Conservation (phyloP, 2,797 vertebrate species). For the Falco naumanni region DNA sequence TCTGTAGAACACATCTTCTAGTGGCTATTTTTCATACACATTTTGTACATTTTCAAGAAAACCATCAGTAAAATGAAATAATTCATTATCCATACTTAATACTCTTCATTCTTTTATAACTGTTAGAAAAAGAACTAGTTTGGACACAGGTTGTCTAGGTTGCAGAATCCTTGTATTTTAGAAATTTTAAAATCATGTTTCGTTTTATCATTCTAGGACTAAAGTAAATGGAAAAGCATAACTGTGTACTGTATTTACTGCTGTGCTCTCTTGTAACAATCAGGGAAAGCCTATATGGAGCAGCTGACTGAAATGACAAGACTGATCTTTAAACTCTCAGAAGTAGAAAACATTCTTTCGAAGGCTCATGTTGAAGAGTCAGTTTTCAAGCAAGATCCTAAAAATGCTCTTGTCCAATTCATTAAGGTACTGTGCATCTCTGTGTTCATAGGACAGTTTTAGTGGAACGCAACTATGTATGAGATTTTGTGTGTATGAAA, state of each 20-base stretch:
- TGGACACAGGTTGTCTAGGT: background rate
- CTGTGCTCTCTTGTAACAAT: constrained; percentile 49
- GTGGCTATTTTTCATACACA: background rate
- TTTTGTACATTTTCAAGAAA: constrained; percentile 21
- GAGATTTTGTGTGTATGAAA: background rate
- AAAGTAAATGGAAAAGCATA: background rate
- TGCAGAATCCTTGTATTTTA: background rate
- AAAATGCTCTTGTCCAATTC: constrained; percentile 84
- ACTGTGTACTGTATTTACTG: constrained; percentile 11
- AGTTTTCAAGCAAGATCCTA: constrained; percentile 79
- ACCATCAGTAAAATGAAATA: background rate
- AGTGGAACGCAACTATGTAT: background rate
- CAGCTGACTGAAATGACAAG: constrained; percentile 92
- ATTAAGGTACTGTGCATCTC: constrained; percentile 85
- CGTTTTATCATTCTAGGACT: background rate
- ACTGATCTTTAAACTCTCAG: constrained; percentile 88
- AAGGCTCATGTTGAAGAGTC: constrained; percentile 78
- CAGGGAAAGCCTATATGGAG: constrained; percentile 84
- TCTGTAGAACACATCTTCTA: background rate
- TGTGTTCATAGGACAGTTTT: background rate
- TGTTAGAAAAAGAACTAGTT: background rate
- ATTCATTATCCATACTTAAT: background rate
- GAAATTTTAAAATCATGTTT: background rate
- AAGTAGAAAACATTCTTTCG: constrained; percentile 87
- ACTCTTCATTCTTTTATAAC: background rate